These are phyloP conservation scores for Murina feae DNA, from an alignment of 2,113 vertebrate genomes.

Conservation along the genomic window DNA sequence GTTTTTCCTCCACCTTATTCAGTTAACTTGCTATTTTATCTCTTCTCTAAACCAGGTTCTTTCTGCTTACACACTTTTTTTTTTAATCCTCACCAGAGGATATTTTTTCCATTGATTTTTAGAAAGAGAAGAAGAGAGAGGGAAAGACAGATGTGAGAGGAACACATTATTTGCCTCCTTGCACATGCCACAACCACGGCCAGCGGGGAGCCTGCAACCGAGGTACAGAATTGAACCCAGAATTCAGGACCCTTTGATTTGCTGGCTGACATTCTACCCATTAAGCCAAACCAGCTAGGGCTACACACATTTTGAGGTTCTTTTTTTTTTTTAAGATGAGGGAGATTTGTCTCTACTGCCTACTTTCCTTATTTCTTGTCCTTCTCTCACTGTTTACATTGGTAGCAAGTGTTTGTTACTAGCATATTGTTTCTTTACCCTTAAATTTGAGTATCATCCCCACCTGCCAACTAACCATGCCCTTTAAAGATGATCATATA, in stretches of 20 bases:
- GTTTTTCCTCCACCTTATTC: not conserved
- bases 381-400: not conserved
- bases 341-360: not conserved
- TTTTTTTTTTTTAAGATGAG: not conserved
- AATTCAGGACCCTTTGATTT: no score
- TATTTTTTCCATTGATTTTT: not conserved
- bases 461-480: not conserved
- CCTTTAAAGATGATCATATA: not conserved
- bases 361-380: not conserved
- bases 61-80: slow-evolving; percentile 22
- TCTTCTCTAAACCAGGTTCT: not conserved
- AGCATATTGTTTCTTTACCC: not conserved
- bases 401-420: not conserved
- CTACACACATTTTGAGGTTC: no score
- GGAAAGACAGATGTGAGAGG: no score
- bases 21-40: not conserved
- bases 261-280: no score
- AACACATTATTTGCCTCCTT: no score
- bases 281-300: no score
- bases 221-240: no score
- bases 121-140: no score
- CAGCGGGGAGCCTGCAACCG: no score
- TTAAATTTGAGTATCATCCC: not conserved
- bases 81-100: not conserved
- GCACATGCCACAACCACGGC: no score